A percentile compares a stretch with the other conserved stretches of the same genome.
These are phyloP conservation scores for Lottia gigantea DNA, from an alignment of 2,888 invertebrate species.

Conservation along the genomic window DNA sequence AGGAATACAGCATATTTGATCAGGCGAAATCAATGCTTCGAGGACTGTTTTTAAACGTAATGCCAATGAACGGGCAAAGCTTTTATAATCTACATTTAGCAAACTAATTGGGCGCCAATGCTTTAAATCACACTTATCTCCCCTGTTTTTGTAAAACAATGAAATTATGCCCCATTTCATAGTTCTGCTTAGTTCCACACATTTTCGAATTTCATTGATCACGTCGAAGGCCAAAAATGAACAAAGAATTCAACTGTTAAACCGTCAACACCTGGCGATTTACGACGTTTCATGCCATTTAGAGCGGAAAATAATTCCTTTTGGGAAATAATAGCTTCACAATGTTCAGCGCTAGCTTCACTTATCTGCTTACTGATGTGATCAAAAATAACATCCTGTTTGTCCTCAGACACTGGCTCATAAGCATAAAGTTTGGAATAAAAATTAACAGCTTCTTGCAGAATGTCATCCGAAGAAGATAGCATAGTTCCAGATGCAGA, in stretches of 20 bases:
- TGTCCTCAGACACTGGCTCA: not conserved
- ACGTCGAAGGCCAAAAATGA: constrained; percentile 23
- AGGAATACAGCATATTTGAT: constrained; percentile 39
- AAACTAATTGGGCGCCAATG: constrained; percentile 40
- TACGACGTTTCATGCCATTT: constrained; percentile 26
- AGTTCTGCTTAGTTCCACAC: constrained; percentile 20
- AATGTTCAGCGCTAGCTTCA: not conserved
- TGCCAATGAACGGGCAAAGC: constrained; percentile 34
- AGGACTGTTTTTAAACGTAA: constrained; percentile 31
- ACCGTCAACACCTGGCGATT: constrained; percentile 36
- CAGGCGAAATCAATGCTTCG: constrained; percentile 26
- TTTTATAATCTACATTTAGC: constrained; percentile 38
- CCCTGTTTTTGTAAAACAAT: constrained; percentile 35
- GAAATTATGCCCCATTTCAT: constrained; percentile 25
- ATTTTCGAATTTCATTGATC: constrained; percentile 22
- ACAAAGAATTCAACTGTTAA: constrained; percentile 35
- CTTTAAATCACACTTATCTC: constrained; percentile 29
- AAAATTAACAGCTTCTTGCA: not conserved
- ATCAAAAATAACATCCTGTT: not conserved
- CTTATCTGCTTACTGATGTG: not conserved
- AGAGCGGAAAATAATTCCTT: constrained; percentile 17
- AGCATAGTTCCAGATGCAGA: not conserved
- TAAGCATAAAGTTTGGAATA: not conserved
- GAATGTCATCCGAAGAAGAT: not conserved
- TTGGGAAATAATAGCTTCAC: constrained; percentile 7